Evolutionary conservation across 2,797 vertebrate species (phyloP), one percentile per base, ranked within the genome.

Genomic region (Lateolabrax maculatus): DNA sequence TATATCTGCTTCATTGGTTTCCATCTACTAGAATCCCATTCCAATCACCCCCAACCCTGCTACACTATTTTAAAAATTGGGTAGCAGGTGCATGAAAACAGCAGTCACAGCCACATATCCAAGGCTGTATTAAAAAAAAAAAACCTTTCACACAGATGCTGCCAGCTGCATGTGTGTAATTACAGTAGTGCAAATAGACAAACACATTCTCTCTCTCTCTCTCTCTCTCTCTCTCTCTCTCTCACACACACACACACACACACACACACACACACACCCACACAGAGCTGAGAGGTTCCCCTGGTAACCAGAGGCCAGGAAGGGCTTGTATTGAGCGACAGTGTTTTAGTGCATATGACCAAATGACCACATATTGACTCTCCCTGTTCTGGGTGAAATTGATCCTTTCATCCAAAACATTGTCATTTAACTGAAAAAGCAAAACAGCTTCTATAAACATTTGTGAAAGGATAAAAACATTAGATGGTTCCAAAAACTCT

Each of bases 261-360:
- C 53, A 60, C 41, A 64, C 34, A 43, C 37, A 64, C 57, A 41
- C n/a, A 36, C 48, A 66, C 23, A 71, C 11, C n/a, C 13, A 64
- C 56, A 72, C 49, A 56, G 7, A 52, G 63, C 80, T 21, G 31
- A 84, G 56, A 46, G 56, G 91, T 94, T 91, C 78, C 91, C 90
- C 34, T 89, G 89, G 92, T 58, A 91, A 94, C 90, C 61, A 66
- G 31, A 75, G 58, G 71, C 68, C 62, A 77, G 55, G 44, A 55
- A 66, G 19, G 58, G 69, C 61, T 65, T 34, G 48, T 70, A 79
- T 69, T 52, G 75, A 88, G 82, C 34, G n/a, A 67, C 51, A 55
- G 61, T 37, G 34, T 79, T 75, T 71, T 41, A 68, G 74, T 51
- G 56, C 58, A 57, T 25, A 41, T 34, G 56, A 49, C 29, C 58